Conservation (phyloP, 92 coral and sea anemone genomes). For the Nematostella vectensis region DNA sequence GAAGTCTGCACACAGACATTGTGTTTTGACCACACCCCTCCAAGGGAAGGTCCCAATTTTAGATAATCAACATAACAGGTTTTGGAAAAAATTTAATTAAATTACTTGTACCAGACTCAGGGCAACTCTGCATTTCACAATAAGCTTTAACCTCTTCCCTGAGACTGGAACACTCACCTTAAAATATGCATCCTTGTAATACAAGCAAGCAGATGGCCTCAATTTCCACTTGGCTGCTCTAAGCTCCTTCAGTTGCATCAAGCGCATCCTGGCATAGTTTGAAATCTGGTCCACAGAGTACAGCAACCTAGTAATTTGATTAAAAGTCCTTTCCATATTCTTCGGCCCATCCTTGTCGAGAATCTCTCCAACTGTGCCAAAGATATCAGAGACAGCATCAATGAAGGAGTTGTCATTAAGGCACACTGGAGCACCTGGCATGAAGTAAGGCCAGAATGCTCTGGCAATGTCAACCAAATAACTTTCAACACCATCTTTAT, state of each 20-base stretch:
- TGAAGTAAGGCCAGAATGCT: conserved; percentile 59
- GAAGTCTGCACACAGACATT: no score
- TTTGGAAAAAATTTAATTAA: no score
- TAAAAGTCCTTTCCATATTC: conserved; percentile 35
- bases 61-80: no score
- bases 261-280: conserved; percentile 28
- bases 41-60: no score
- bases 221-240: conserved; percentile 32
- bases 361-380: conserved; percentile 24
- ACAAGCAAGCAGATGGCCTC: conserved; percentile 8
- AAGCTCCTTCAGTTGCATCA: conserved; percentile 36
- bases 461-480: conserved; percentile 42
- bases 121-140: no score
- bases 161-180: conserved; percentile 41
- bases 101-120: no score
- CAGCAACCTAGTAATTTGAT: conserved; percentile 32
- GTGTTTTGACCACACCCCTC: no score
- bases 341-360: conserved; percentile 35
- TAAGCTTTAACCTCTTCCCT: no score
- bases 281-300: conserved; percentile 17
- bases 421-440: conserved; percentile 20
- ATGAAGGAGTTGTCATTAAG: conserved; percentile 11
- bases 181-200: conserved; percentile 34
- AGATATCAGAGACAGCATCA: conserved; percentile 46
- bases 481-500: conserved; percentile 21